Percentiles rank a stretch among this genome's conserved stretches.
phyloP scores from a whole-genome alignment of 2,797 vertebrate species.

The Merluccius polli region DNA sequence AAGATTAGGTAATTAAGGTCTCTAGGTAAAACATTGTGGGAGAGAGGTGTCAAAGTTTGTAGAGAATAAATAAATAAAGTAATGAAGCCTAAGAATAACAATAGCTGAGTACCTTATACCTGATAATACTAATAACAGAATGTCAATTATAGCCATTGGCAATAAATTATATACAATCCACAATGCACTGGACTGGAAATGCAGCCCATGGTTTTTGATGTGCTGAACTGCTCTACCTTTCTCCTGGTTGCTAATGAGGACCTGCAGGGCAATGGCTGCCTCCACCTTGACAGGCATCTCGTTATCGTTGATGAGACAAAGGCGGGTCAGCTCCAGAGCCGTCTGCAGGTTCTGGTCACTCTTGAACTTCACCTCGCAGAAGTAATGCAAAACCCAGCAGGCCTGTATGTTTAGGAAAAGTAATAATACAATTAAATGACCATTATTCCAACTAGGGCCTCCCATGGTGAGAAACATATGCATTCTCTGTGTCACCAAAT shows the following conservation, averaged over 20 bases:
- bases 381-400: constrained; percentile 99
- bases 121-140: background rate
- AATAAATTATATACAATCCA: background rate
- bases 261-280: constrained; percentile 97
- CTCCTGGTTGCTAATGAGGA: constrained; percentile 98
- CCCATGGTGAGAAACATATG: background rate
- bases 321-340: constrained; percentile 89
- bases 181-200: background rate
- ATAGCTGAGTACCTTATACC: no score
- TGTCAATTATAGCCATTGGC: background rate
- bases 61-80: no score
- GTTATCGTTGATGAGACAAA: constrained; percentile 95
- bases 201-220: background rate
- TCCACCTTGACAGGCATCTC: constrained; percentile 99
- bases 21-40: no score
- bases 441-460: background rate
- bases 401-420: constrained; percentile 68
- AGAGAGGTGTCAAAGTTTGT: no score
- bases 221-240: constrained; percentile 79
- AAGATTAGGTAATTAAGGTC: no score
- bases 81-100: no score
- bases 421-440: background rate
- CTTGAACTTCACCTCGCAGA: constrained; percentile 99
- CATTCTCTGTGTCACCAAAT: background rate
- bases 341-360: constrained; percentile 97